These are phyloP conservation scores for Zootoca vivipara DNA, from an alignment of 2,113 vertebrate genomes.

Conservation along the genomic window DNA sequence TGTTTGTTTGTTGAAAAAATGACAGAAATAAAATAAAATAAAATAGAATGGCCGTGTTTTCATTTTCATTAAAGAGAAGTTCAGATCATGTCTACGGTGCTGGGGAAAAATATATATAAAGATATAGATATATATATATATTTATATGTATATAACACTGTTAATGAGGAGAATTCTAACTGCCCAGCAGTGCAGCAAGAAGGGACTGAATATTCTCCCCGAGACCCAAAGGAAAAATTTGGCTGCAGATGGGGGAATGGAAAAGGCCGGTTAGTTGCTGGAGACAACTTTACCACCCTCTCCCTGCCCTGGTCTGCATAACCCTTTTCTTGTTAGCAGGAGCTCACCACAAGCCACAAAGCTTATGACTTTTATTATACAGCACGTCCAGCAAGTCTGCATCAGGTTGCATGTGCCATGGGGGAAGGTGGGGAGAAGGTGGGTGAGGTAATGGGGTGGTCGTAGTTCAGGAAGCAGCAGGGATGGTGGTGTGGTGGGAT, in stretches of 20 bases:
- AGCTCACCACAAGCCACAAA: background rate
- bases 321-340: constrained; percentile 40
- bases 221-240: constrained; percentile 64
- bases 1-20: constrained; percentile 58
- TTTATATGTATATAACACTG: constrained; percentile 85
- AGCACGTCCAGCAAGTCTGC: background rate
- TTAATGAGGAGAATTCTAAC: constrained; percentile 82
- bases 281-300: constrained; percentile 18
- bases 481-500: background rate
- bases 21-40: constrained; percentile 64
- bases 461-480: background rate
- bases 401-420: background rate
- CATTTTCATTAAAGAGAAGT: constrained; percentile 74
- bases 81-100: constrained; percentile 80
- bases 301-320: constrained; percentile 9
- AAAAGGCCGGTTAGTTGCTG: background rate
- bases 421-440: background rate
- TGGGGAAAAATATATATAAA: constrained; percentile 81
- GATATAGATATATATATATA: constrained; percentile 78
- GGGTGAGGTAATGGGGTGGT: fast-evolving
- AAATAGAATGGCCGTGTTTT: constrained; percentile 73
- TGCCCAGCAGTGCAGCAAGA: constrained; percentile 72
- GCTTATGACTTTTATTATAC: constrained; percentile 6
- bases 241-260: constrained; percentile 61
- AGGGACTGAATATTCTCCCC: constrained; percentile 67